Evolutionary conservation across 2,113 vertebrate species (phyloP).

Genomic region (Neogale vison): DNA sequence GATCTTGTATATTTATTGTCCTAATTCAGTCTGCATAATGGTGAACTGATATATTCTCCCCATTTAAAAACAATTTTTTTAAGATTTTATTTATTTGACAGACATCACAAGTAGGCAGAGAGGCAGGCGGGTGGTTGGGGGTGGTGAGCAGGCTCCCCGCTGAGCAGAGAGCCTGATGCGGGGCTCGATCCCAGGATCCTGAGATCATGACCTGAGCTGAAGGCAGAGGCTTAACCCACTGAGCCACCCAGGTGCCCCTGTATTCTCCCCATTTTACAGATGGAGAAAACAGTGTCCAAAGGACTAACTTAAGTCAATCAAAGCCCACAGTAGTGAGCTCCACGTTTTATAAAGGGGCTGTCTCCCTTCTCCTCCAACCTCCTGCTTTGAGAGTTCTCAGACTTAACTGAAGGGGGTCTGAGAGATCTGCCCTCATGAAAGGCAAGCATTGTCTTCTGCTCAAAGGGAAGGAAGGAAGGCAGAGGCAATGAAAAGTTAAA

Average conservation of each 20-base stretch:
- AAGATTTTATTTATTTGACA: too few relatives aligned
- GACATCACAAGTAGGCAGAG: too few relatives aligned
- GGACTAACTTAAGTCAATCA: neutral
- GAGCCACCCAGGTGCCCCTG: neutral
- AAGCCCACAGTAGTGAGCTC: neutral
- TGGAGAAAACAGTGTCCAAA: neutral
- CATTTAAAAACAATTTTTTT: neutral
- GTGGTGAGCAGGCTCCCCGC: too few relatives aligned
- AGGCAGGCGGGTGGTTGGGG: too few relatives aligned
- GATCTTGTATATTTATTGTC: neutral
- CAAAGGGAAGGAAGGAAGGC: constrained; percentile 7
- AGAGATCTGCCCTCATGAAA: constrained; percentile 18
- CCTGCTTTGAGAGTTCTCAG: neutral
- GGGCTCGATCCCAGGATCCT: too few relatives aligned
- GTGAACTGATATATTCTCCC: neutral
- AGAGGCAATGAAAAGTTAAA: constrained; percentile 31
- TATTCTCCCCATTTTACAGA: neutral
- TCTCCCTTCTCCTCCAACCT: neutral
- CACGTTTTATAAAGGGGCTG: neutral
- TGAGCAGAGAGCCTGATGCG: too few relatives aligned
- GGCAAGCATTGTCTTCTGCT: constrained; percentile 29
- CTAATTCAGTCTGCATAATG: neutral
- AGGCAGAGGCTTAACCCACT: too few relatives aligned
- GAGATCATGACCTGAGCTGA: too few relatives aligned
- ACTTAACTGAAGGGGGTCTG: neutral